Percentiles rank a stretch among this genome's conserved stretches.
Conservation (phyloP, 2,888 invertebrate genomes). For the Ceraclea dissimilis region DNA sequence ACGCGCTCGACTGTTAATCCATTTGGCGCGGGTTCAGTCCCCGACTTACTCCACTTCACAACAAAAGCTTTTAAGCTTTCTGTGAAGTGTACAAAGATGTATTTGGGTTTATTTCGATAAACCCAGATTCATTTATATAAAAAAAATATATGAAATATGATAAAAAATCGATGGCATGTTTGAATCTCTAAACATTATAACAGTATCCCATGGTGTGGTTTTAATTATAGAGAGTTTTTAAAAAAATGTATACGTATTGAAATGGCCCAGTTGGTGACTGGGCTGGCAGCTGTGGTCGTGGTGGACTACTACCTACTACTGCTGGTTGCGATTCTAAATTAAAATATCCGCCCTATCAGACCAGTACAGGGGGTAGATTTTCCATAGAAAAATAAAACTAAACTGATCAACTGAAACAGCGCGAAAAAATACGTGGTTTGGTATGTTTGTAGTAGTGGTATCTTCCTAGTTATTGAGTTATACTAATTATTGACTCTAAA, state of each 20-base stretch:
- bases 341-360: slow-evolving; percentile 6
- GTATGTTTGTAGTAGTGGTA: no score
- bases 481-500: no score
- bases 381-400: neutral
- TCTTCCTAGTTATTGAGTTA: no score
- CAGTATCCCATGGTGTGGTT: neutral
- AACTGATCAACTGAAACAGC: neutral
- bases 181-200: neutral
- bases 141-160: no score
- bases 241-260: slow-evolving; percentile 18
- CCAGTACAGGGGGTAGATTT: neutral
- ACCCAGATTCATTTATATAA: no score
- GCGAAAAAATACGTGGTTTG: no score
- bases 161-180: neutral
- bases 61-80: no score
- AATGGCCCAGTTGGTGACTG: slow-evolving; percentile 17
- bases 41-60: no score
- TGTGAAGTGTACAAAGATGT: no score
- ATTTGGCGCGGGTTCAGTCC: no score
- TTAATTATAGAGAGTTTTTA: neutral
- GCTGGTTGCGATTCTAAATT: slow-evolving; percentile 13
- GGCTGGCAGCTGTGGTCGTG: slow-evolving; percentile 9
- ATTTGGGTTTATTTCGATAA: no score
- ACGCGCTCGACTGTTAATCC: no score
- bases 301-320: neutral